Evolutionary conservation across 2,888 invertebrate genomes (phyloP).

Genomic region (Diabrotica balteata): DNA sequence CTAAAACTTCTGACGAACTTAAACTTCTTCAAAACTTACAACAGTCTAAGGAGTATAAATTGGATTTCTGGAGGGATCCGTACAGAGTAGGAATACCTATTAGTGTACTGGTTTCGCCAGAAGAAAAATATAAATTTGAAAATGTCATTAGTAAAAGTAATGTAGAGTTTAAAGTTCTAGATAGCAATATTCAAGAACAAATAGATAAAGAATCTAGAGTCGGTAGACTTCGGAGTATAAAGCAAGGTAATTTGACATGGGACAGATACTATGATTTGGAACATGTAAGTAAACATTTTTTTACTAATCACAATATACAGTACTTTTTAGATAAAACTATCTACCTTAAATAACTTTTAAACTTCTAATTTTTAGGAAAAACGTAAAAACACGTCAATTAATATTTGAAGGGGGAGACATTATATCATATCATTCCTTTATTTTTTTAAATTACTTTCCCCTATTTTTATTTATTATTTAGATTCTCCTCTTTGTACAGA

Average conservation of each 20-base stretch:
- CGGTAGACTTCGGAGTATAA: slow-evolving; percentile 26
- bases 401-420: too few species aligned
- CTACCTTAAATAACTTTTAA: too few species aligned
- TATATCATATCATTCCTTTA: too few species aligned
- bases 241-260: slow-evolving; percentile 64
- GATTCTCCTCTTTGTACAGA: too few species aligned
- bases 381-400: too few species aligned
- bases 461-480: too few species aligned
- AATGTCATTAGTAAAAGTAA: slow-evolving; percentile 56
- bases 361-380: too few species aligned
- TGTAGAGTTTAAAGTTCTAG: slow-evolving; percentile 59
- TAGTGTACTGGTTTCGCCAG: slow-evolving; percentile 69
- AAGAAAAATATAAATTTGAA: slow-evolving; percentile 60
- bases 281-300: slow-evolving; percentile 52
- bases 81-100: slow-evolving; percentile 51
- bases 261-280: slow-evolving; percentile 66
- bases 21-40: slow-evolving; percentile 57
- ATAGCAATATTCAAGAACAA: slow-evolving; percentile 68
- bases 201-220: slow-evolving; percentile 58
- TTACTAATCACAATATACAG: too few species aligned
- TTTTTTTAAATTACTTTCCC: too few species aligned
- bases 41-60: slow-evolving; percentile 37
- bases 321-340: too few species aligned
- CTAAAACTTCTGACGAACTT: slow-evolving; percentile 51
- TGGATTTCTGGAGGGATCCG: slow-evolving; percentile 39